phyloP scores from a whole-genome alignment of 1,140 invertebrate genomes.

The Sinonovacula constricta region DNA sequence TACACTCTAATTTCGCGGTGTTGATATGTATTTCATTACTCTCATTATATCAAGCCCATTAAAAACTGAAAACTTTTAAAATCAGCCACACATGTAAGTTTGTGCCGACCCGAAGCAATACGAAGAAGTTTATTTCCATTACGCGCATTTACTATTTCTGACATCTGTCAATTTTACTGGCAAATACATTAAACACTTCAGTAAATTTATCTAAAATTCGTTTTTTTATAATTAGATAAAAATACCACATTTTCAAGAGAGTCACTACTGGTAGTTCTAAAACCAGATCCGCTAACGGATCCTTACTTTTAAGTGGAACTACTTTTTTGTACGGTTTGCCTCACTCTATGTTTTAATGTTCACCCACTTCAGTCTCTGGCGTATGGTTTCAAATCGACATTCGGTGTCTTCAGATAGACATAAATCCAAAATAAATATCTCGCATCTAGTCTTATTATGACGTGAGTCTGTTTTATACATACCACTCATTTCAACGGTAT shows the following conservation, averaged over 20 bases:
- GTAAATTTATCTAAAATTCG: conserved; percentile 28
- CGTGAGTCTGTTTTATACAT: conserved; percentile 51
- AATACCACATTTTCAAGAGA: too few relatives aligned
- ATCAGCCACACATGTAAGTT: conserved; percentile 21
- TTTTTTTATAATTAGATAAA: conserved; percentile 51
- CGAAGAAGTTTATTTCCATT: not conserved
- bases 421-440: conserved; percentile 57
- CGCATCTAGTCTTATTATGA: conserved; percentile 51
- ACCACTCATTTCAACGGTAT: conserved; percentile 30
- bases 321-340: conserved; percentile 17
- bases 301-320: conserved; percentile 33
- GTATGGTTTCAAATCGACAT: conserved; percentile 49
- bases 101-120: not conserved
- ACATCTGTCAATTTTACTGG: not conserved
- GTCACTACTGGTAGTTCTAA: conserved; percentile 31
- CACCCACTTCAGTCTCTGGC: conserved; percentile 37
- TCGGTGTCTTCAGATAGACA: conserved; percentile 47
- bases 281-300: not conserved
- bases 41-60: conserved; percentile 4
- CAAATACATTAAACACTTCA: conserved; percentile 9
- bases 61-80: conserved; percentile 15
- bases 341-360: conserved; percentile 49
- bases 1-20: not conserved
- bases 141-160: not conserved
- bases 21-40: not conserved